Conservation (phyloP, 1,140 invertebrate species). For the Papilio aristodemus region DNA sequence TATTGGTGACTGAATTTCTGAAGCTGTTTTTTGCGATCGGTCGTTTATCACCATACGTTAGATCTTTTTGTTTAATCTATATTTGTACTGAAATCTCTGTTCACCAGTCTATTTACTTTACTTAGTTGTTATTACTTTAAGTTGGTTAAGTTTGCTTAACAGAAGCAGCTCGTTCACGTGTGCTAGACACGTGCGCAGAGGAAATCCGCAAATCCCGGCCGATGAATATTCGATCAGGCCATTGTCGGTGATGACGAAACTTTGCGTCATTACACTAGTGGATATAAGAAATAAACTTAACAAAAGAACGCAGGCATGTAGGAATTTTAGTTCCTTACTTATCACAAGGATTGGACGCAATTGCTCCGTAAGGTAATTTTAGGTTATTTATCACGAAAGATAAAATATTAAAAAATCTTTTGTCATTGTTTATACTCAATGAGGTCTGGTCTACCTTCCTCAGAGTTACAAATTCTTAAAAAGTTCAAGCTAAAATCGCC, state of each 20-base stretch:
- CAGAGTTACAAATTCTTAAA: too few species aligned
- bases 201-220: constrained; percentile 40
- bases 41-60: too few species aligned
- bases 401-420: neutral
- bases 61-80: too few species aligned
- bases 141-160: neutral
- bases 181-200: constrained; percentile 32
- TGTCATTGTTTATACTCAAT: too few species aligned
- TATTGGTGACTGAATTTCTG: too few species aligned
- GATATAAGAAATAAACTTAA: neutral
- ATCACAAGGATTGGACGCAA: neutral
- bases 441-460: too few species aligned
- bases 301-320: neutral
- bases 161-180: constrained; percentile 3
- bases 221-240: constrained; percentile 41
- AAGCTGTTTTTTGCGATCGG: too few species aligned
- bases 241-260: constrained; percentile 32
- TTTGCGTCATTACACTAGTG: neutral
- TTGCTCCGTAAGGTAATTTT: neutral
- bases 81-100: neutral
- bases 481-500: too few species aligned
- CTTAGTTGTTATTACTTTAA: neutral
- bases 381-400: neutral
- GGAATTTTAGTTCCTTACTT: neutral
- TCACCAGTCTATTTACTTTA: neutral